Evolutionary conservation across 2,888 invertebrate species (phyloP).

Genomic region (Leistus spinibarbis): DNA sequence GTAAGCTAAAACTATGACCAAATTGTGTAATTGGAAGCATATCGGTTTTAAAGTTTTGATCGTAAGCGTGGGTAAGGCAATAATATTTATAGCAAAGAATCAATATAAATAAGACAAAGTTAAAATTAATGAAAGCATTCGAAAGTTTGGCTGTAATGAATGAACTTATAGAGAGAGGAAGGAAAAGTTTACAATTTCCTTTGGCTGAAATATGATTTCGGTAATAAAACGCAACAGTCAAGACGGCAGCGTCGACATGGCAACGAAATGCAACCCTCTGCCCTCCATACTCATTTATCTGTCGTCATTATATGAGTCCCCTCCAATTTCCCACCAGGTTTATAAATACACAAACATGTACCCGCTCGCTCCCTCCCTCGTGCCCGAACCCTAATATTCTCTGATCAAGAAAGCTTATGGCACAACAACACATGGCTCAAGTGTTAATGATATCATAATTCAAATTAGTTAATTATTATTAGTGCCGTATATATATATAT

Average conservation of each 20-base stretch:
- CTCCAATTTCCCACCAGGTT: not conserved
- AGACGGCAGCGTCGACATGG: not conserved
- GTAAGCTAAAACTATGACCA: no score
- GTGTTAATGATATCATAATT: slow-evolving; percentile 54
- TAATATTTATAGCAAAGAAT: not conserved
- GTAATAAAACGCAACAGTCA: not conserved
- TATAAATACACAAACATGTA: slow-evolving; percentile 14
- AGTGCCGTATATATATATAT: not conserved
- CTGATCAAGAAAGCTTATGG: slow-evolving; percentile 24
- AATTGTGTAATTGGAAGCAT: no score
- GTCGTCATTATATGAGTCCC: slow-evolving; percentile 17
- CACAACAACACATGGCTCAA: slow-evolving; percentile 52
- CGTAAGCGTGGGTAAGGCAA: no score
- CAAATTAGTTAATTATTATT: slow-evolving; percentile 53
- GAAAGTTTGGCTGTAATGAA: slow-evolving; percentile 1
- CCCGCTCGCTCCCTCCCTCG: not conserved
- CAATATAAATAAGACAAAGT: not conserved
- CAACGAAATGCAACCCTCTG: not conserved
- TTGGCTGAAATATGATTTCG: not conserved
- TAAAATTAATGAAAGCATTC: slow-evolving; percentile 21
- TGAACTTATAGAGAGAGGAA: not conserved
- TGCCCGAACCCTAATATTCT: not conserved
- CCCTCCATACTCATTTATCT: slow-evolving; percentile 23
- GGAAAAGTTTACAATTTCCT: slow-evolving; percentile 22
- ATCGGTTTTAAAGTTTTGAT: no score